Evolutionary conservation across 2,888 invertebrate species (phyloP), one percentile per base, ranked within the genome.

Genomic region (Lathronympha strigana): DNA sequence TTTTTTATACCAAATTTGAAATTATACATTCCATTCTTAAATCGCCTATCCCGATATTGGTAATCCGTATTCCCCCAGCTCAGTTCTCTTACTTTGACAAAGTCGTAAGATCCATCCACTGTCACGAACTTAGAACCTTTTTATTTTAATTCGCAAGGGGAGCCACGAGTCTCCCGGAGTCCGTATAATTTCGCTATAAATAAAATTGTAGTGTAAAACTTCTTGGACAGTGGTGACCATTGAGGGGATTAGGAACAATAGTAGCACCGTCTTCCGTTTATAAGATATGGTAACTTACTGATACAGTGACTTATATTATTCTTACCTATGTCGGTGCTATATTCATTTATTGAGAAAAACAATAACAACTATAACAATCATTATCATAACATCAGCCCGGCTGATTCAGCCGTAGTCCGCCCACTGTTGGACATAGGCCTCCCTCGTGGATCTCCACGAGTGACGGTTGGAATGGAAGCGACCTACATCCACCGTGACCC

Each of bases 161-260:
- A 60, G 67, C 61, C 69, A 21, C 70, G 71, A 76, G 87, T 89
- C 90, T 87, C 90, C 89, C 88, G 88, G 78, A 76, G 73, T 69
- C 80, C 81, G 90, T 86, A 88, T 90, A 91, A 90, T 89, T 86
- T 79, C 31, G 80, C 87, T 83, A 90, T 90, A 90, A 90, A 91
- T 89, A 90, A 89, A 87, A 88, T 86, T 86, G 82, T 81, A 81
- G 80, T 87, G 86, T 85, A 87, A 88, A 90, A 86, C 84, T 83
- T 80, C 85, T 84, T 80, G 82, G 84, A 84, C 86, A 77, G 72
- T 76, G 72, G 76, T 72, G 72, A 72, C 71, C 70, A 74, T 61
- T 74, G 68, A 49, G 63, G 63, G 69, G 73, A 72, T 72, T 68
- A 66, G 68, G 58, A 63, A 61, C 38, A 58, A 61, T 45, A 50